Base-by-base conservation (phyloP, 2,888 invertebrate species). In the Hyposoter dolosus region DNA sequence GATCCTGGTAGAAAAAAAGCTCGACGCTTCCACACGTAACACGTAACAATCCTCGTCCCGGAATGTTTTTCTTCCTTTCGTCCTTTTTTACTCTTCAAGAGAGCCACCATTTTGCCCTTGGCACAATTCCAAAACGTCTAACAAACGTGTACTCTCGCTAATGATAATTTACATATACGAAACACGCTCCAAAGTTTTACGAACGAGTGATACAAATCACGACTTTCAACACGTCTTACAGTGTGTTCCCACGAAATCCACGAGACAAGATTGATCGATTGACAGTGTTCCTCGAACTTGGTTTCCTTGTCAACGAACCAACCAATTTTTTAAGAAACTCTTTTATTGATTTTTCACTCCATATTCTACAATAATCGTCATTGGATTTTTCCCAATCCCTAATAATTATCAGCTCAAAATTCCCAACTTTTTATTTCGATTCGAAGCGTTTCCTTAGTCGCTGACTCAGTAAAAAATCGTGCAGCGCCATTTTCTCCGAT, bases 121-220 rank as follows among this genome's bases (percentile, higher is more conserved):
- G 81, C 81, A 75, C 66, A 43, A 68, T 56, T 74, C 74, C 81
- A 82, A 56, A 53, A 74, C 19, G 19, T 74, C 45, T 35, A 81
- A 75, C 19, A 32, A 28, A 28, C 23, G 56, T 15, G 53, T 43
- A 19, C 53, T 56, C 69, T 76, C 82, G 56, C 53, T 17, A 69
- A 45, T 76, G 47, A 71, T 77, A 68, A 69, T 69, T 23, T 71
- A 60, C 23, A 69, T 43, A 50, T 69, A 28, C 19, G n/a, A 47
- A 78, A 50, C 77, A 47, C 63, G 82, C 32, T 43, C 17, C 43
- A 43, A 78, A 43, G 17, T 65, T 77, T 28, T 32, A 28, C 63
- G 53, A 35, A 35, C 15, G 40, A 43, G 15, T 28, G 56, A 53
- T 69, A 66, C 19, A 50, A 63, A 68, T 53, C 53, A 15, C 15